Evolutionary conservation across 2,113 vertebrate genomes (phyloP).

Genomic region (Mola mola): DNA sequence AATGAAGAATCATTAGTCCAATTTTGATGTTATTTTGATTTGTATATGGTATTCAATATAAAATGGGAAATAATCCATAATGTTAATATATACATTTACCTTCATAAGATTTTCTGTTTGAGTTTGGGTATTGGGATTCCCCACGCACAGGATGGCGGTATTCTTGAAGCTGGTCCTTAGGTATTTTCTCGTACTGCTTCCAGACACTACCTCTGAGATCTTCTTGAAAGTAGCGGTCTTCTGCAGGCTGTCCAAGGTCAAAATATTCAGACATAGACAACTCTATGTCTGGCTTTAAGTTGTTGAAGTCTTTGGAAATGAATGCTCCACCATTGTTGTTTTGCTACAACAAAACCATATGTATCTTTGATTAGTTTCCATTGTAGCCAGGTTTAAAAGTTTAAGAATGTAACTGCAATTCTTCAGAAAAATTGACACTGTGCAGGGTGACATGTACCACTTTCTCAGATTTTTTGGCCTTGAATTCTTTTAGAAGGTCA

Average conservation of each 20-base stretch:
- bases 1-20: too few relatives aligned
- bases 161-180: slow-evolving; percentile 19
- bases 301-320: slow-evolving; percentile 47
- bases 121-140: slow-evolving; percentile 29
- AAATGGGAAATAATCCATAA: not conserved
- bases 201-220: slow-evolving; percentile 33
- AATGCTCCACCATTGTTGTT: slow-evolving; percentile 31
- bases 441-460: slow-evolving; percentile 48
- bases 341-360: slow-evolving; percentile 37
- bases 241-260: slow-evolving; percentile 33
- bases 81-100: slow-evolving; percentile 29
- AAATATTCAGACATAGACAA: slow-evolving; percentile 39
- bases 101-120: slow-evolving; percentile 45
- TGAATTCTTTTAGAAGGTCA: slow-evolving; percentile 77
- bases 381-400: not conserved
- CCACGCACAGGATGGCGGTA: slow-evolving; percentile 7
- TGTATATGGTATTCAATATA: not conserved
- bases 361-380: not conserved
- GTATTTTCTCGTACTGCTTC: slow-evolving; percentile 17
- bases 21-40: too few relatives aligned
- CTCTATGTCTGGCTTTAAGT: slow-evolving; percentile 8
- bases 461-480: slow-evolving; percentile 66
- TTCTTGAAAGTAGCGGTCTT: slow-evolving; percentile 29
- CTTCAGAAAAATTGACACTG: not conserved
- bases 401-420: not conserved